Base-by-base conservation (phyloP, 2,113 vertebrate species). In the Phalacrocorax aristotelis region DNA sequence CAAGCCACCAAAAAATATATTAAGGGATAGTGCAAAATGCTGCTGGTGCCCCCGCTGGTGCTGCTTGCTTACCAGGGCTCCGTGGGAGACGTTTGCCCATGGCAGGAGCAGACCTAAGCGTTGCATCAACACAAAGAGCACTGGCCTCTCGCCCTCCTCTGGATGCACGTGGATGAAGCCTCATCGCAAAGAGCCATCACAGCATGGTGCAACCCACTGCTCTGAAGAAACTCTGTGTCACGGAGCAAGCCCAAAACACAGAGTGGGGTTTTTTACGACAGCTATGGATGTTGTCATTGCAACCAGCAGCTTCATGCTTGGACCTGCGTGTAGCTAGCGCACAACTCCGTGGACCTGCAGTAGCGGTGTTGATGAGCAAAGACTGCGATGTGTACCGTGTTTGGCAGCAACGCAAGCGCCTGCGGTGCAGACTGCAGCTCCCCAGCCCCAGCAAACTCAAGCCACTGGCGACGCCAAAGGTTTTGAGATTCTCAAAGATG, bases 371-470 rank as follows among this genome's bases (percentile, higher is more conserved):
- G 2, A 34, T 6, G 71, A 52, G 49, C 55, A 68, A 54, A 10
- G 30, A 26, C 40, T 40, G 49, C 0, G 6, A 36, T 1, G 2
- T 46, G 27, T 42, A 44, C n/a, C 19, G 5, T 0, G 2, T 25
- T 27, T 13, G 25, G 51, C 26, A 68, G 46, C 65, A 27, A 68
- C 49, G 17, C 12, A n/a, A 78, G 13, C 4, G 3, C 58, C 46
- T 13, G 25, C 4, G 25, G 29, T 7, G 25, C 15, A 13, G 18
- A 29, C 15, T 15, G 13, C 44, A 70, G 36, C 14, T 85, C 23
- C 38, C 36, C 3, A 2, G 8, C 26, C 66, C n/a, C 66, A 55
- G 54, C 16, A 13, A 52, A 76, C 44, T 52, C 69, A 44, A 76
- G 32, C 23, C 55, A 70, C 55, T 1, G 2, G 17, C 1, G 1